Conservation (phyloP, 2,888 invertebrate genomes). For the Heliconius aoede region DNA sequence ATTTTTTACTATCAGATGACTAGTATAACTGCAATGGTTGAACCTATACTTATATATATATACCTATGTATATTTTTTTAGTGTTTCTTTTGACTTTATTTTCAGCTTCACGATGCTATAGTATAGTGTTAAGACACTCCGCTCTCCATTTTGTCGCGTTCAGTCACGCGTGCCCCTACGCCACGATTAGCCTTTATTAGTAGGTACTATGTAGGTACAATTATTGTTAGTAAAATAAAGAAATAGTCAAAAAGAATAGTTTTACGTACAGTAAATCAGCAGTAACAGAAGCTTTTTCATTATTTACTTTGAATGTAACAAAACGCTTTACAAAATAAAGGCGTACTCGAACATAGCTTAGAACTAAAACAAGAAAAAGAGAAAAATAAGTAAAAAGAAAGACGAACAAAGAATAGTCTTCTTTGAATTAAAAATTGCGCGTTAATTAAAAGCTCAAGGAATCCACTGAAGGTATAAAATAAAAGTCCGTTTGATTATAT, state of each 20-base stretch:
- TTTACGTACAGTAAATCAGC: neutral
- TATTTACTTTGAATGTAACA: slow-evolving; percentile 9
- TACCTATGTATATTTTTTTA: no score
- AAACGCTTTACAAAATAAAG: slow-evolving; percentile 3
- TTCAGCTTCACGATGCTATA: no score
- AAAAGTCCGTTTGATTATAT: slow-evolving; percentile 54
- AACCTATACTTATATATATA: no score
- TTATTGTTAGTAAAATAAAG: neutral
- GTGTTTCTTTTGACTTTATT: no score
- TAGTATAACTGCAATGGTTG: no score
- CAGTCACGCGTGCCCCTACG: no score
- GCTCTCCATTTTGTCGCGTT: no score
- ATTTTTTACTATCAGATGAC: no score
- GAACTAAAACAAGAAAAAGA: slow-evolving; percentile 19
- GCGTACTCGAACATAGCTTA: slow-evolving; percentile 16
- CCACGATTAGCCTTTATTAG: no score
- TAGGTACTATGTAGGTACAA: no score
- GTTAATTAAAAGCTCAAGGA: slow-evolving; percentile 37
- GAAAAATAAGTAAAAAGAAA: slow-evolving; percentile 17
- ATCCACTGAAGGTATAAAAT: slow-evolving; percentile 26
- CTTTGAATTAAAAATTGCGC: slow-evolving; percentile 35
- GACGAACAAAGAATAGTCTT: slow-evolving; percentile 25
- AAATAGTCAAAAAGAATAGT: neutral
- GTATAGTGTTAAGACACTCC: no score
- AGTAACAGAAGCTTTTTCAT: neutral